Evolutionary conservation across 2,113 vertebrate genomes (phyloP).

Genomic region (Epinephelus cyanopodus): DNA sequence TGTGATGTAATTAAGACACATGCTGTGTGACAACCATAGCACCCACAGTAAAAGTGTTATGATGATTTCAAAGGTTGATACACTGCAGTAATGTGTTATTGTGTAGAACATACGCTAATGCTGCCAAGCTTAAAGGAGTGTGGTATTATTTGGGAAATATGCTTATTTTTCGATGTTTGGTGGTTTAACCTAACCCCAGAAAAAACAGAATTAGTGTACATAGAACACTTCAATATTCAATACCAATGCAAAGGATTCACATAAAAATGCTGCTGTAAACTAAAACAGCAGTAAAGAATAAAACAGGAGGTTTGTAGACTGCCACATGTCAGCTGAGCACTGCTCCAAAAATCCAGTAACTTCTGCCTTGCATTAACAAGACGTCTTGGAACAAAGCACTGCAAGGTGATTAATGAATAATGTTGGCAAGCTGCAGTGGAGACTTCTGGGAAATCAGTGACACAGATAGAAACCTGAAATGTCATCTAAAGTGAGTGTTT

Average conservation of each 20-base stretch:
- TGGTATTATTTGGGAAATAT: background rate
- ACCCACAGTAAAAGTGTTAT: background rate
- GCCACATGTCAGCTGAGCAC: constrained; percentile 29
- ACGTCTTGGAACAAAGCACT: constrained; percentile 42
- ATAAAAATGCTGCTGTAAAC: background rate
- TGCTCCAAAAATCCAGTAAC: constrained; percentile 29
- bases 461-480: constrained; percentile 58
- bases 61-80: constrained; percentile 31
- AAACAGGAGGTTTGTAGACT: background rate
- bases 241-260: background rate
- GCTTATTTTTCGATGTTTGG: background rate
- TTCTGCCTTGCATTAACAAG: constrained; percentile 63
- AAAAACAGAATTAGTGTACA: background rate
- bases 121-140: background rate
- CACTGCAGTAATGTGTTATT: background rate
- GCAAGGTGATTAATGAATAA: constrained; percentile 70
- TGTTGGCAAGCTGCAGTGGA: constrained; percentile 57
- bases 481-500: constrained; percentile 27
- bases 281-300: background rate
- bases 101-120: background rate
- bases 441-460: constrained; percentile 68
- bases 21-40: background rate
- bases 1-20: background rate
- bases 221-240: background rate
- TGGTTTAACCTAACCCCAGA: too few species aligned